These are phyloP conservation scores for Trochalopteron elliotii DNA, from an alignment of 2,113 vertebrate species.

Conservation along the genomic window DNA sequence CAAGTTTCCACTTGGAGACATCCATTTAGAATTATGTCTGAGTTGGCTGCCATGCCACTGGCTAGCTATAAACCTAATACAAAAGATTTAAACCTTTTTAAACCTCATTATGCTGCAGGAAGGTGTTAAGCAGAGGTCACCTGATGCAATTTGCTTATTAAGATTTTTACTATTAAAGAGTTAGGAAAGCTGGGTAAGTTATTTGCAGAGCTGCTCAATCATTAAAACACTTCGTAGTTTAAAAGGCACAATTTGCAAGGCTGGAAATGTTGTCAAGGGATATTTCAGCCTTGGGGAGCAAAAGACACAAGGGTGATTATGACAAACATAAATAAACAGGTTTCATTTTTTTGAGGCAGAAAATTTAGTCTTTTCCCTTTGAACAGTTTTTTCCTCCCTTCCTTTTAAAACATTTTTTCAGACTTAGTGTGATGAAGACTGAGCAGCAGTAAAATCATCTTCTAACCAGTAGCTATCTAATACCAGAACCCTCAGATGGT, in stretches of 20 bases:
- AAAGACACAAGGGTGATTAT: neutral
- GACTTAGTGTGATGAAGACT: neutral
- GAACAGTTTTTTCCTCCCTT: rapidly evolving
- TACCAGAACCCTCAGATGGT: neutral
- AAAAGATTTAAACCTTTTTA: neutral
- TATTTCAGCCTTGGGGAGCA: neutral
- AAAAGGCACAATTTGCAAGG: neutral
- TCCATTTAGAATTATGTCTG: constrained; percentile 14
- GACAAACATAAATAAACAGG: neutral
- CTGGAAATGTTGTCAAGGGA: neutral
- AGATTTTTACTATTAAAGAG: neutral
- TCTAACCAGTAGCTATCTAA: neutral
- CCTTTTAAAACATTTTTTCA: neutral
- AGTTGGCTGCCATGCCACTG: neutral
- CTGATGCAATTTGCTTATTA: neutral
- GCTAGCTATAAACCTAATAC: constrained; percentile 2
- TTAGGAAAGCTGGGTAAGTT: neutral
- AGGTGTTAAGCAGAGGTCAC: constrained; percentile 13
- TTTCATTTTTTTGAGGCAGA: neutral
- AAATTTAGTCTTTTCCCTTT: neutral
- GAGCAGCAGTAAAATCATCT: neutral
- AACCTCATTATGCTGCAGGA: constrained; percentile 19
- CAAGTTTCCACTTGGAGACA: constrained; percentile 39
- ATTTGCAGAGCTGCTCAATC: neutral
- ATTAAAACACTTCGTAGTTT: neutral